Conservation (phyloP, 2,113 vertebrate genomes). For the Leptocoma aspasia region DNA sequence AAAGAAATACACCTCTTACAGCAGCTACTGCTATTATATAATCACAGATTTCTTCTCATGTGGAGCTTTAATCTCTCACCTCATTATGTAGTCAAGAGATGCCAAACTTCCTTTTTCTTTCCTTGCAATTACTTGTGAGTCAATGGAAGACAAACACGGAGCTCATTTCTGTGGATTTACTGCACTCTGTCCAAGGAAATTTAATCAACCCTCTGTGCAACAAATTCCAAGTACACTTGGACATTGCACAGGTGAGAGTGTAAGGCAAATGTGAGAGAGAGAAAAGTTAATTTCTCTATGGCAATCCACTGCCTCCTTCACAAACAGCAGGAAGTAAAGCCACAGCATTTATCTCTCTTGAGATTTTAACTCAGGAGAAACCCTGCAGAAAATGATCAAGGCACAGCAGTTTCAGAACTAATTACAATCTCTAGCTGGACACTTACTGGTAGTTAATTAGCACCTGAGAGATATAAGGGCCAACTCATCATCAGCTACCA, state of each 20-base stretch:
- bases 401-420: not conserved
- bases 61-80: not conserved
- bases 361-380: not conserved
- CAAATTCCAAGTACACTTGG: not conserved
- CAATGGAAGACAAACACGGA: not conserved
- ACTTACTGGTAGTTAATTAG: not conserved
- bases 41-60: not conserved
- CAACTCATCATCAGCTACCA: not conserved
- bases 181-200: not conserved
- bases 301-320: not conserved
- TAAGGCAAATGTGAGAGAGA: not conserved
- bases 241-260: not conserved
- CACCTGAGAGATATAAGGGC: not conserved
- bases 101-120: not conserved
- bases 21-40: not conserved
- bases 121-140: not conserved
- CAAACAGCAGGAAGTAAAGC: not conserved
- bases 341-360: not conserved
- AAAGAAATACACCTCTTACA: not conserved
- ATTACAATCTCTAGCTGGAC: not conserved
- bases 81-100: not conserved
- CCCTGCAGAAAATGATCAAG: not conserved
- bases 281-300: not conserved
- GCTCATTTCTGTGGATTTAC: not conserved
- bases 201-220: not conserved